Percentiles rank a stretch among this genome's conserved stretches.
Evolutionary conservation across 2,113 vertebrate species (phyloP).

Genomic region (Pygoscelis adeliae): DNA sequence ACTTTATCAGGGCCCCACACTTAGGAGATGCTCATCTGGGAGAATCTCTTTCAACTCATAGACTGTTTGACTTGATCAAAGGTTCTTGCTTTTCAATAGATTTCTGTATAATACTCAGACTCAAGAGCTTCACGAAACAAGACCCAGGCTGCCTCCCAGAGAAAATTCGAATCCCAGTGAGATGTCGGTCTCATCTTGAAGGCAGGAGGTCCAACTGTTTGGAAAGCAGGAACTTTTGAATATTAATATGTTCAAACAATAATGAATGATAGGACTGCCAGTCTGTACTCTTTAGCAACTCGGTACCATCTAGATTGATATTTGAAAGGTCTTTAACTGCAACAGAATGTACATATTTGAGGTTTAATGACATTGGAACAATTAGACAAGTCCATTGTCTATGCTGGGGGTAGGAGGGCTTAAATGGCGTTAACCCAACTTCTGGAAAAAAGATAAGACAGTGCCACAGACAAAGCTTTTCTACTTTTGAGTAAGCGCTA

Average conservation of each 20-base stretch:
- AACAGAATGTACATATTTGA: background rate
- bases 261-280: background rate
- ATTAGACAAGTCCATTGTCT: background rate
- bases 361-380: background rate
- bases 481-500: background rate
- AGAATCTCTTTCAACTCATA: conserved; percentile 28
- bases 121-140: background rate
- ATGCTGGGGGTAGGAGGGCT: background rate
- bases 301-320: background rate
- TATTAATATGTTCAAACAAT: background rate
- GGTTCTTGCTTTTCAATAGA: conserved; percentile 30
- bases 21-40: conserved; percentile 21
- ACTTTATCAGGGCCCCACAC: conserved; percentile 13
- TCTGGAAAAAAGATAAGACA: background rate
- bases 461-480: background rate
- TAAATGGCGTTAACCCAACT: background rate
- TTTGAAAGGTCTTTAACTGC: background rate
- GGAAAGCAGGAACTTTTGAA: background rate
- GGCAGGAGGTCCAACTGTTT: conserved; percentile 9
- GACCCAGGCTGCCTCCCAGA: background rate
- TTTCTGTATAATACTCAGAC: conserved; percentile 1
- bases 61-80: conserved; percentile 52
- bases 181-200: conserved; percentile 1
- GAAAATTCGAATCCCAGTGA: background rate
- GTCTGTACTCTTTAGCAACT: background rate